Percentiles rank a stretch among this genome's conserved stretches.
Conservation (phyloP, 2,797 vertebrate genomes). For the Mergus octosetaceus region DNA sequence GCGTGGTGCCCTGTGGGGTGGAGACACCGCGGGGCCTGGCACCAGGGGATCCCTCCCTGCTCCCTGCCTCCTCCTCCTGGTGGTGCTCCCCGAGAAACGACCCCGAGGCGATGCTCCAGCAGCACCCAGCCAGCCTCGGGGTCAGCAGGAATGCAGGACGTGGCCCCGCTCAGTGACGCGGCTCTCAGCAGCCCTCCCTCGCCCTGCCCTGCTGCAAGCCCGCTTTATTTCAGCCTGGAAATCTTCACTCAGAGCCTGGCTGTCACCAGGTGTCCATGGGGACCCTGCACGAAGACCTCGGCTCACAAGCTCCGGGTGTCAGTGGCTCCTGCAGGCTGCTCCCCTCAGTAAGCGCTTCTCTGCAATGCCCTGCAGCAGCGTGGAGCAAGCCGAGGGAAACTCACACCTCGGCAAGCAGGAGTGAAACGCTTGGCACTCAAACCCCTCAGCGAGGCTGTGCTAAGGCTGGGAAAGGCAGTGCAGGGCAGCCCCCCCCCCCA, state of each 20-base stretch:
- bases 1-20: background rate
- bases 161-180: background rate
- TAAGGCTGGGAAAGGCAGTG: no score
- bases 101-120: background rate
- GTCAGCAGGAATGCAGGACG: background rate
- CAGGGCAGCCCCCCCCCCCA: no score
- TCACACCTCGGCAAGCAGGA: background rate
- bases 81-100: no score
- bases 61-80: no score
- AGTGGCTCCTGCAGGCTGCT: background rate
- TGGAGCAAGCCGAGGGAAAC: background rate
- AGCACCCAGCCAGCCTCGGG: background rate
- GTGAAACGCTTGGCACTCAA: background rate
- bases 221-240: background rate
- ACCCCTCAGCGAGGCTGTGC: background rate
- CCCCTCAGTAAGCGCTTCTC: background rate
- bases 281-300: background rate
- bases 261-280: background rate
- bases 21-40: background rate
- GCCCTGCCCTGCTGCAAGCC: background rate
- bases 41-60: no score
- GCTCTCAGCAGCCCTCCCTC: background rate
- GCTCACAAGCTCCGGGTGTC: fast-evolving
- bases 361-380: background rate
- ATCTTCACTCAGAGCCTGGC: background rate